Evolutionary conservation across 2,888 invertebrate genomes (phyloP), one percentile per base, ranked within the genome.

Genomic region (Hanleya hanleyi): DNA sequence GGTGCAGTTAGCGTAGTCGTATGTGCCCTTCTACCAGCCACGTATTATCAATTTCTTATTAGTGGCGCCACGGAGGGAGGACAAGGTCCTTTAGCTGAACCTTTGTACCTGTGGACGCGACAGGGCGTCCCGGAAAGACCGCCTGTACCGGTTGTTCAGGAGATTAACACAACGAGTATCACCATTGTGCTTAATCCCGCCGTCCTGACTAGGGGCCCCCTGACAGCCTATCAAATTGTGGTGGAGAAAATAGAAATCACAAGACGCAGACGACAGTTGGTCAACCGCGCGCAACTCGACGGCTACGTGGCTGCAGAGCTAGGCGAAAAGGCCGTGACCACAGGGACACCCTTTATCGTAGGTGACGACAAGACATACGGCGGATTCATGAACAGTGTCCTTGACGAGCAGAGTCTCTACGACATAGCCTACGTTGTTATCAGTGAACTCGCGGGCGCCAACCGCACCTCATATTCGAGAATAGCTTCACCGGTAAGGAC

Each of bases 311-410:
- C 96, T 5, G 96, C 95, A 0, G 94, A 96, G 89, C 91, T 97
- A 75, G 92, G 93, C 70, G 94, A 94, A 49, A 74, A 91, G 88
- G 93, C 94, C 75, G 92, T 94, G 12, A 91, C 93, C 57, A 92
- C 93, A 81, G 71, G 78, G 32, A 80, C 71, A 6, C 92, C 92
- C 69, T 97, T 97, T 90, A 92, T 93, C 0, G 93, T 97, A 61
- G 97, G 97, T 5, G 95, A 97, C 90, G 93, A 93, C 12, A 92
- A 91, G 74, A 93, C 91, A 3, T 95, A 96, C 87, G 95, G 95
- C 77, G 93, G 93, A 0, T 96, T 94, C 87, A 93, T 93, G 80
- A 97, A 97, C 92, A 94, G 93, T 1, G 95, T 95, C 0, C 89
- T 97, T 67, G 92, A 93, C 12, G 89, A 92, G 37, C 92, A 93